Evolutionary conservation across 2,113 vertebrate genomes (phyloP).

Genomic region (Oryzias curvinotus): DNA sequence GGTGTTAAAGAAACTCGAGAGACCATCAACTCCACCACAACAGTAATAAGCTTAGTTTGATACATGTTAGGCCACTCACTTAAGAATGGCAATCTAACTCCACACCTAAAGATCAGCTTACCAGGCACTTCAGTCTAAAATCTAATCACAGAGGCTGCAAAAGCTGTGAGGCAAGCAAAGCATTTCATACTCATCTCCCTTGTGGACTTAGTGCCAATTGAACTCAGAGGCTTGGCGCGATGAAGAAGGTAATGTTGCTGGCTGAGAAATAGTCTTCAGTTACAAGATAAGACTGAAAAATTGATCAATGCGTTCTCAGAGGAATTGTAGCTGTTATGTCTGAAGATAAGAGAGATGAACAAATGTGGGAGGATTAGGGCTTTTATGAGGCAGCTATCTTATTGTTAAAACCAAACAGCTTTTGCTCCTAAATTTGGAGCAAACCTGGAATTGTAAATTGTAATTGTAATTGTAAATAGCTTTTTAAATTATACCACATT

Average conservation of each 20-base stretch:
- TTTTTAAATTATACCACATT: no score
- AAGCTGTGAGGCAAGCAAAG: constrained; percentile 64
- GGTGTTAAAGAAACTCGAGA: constrained; percentile 21
- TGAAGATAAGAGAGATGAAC: constrained; percentile 51
- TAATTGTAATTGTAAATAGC: no score
- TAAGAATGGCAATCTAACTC: constrained; percentile 47
- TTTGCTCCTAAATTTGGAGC: no score
- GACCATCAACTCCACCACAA: constrained; percentile 24
- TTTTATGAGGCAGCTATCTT: constrained; percentile 25
- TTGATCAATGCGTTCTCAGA: constrained; percentile 40
- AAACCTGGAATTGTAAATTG: no score
- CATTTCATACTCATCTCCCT: constrained; percentile 72
- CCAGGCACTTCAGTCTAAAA: constrained; percentile 63
- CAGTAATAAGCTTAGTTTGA: constrained; percentile 36
- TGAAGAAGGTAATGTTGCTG: constrained; percentile 66
- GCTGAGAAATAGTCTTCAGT: constrained; percentile 65
- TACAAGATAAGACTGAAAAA: constrained; percentile 62
- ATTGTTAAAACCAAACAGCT: neutral
- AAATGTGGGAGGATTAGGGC: constrained; percentile 24
- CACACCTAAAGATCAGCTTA: constrained; percentile 56
- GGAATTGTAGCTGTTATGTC: constrained; percentile 46
- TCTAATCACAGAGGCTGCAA: constrained; percentile 65
- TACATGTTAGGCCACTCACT: constrained; percentile 36
- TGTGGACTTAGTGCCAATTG: constrained; percentile 67
- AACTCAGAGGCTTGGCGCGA: constrained; percentile 47